Base-by-base conservation (phyloP, 2,888 invertebrate genomes). In the Drosophila yooni region DNA sequence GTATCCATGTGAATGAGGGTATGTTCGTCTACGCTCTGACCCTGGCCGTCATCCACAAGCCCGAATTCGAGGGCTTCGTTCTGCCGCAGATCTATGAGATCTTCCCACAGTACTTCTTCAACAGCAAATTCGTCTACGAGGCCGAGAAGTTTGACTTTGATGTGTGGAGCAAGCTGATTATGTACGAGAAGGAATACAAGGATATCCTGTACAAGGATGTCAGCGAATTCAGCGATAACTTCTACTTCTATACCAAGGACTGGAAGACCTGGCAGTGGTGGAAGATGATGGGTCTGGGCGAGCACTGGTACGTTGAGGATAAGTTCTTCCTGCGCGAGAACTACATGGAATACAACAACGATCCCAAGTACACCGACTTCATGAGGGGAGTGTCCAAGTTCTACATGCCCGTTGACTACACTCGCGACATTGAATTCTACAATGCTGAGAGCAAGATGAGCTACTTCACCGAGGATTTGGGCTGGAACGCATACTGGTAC, bases 31-130 rank as follows among this genome's bases (percentile, higher is more conserved):
- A 96, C 87, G 95, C 96, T 15, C 93, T 96, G 78, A 95, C 95
- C 57, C 94, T 95, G 71, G 96, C 96, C 70, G 94, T 96, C 57
- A 94, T 96, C 91, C 96, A 96, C 91, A 94, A 96, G 57, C 91
- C 92, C 8, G 96, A 96, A 90, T 95, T 95, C 92, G 94, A 94
- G 69, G 96, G 95, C 56, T 93, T 97, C 78, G 94, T 95, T 53
- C 92, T 97, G 29, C 97, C 97, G 31, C 94, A 96, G 33, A 95
- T 95, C 50, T 97, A 97, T 91, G 97, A 97, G 93, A 95, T 97
- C 92, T 95, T 95, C 93, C 97, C 97, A 3, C 95, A 96, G 92
- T 95, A 95, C 93, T 97, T 96, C 94, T 95, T 96, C 91, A 95
- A 96, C 93, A 94, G 95, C 83, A 95, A 96, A 86, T 94, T 96